Evolutionary conservation across 2,797 vertebrate genomes (phyloP), one percentile per base, ranked within the genome.

Genomic region (Gastrophryne carolinensis): DNA sequence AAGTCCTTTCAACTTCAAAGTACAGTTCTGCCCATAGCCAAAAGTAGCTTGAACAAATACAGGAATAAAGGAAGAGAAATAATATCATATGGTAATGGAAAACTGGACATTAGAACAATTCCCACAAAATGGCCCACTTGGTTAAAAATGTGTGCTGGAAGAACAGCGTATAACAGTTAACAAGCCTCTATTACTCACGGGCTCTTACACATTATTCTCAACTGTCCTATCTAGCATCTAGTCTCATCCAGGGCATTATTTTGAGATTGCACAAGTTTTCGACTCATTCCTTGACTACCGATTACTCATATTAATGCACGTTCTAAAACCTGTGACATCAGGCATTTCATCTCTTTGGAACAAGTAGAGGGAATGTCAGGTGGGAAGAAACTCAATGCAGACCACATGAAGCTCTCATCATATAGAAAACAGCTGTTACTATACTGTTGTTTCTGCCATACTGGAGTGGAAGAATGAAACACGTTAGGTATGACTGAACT

Each of bases 261-360:
- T 17, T 44, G 3, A 1, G 13, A 13, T 39, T 30, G 41, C 3
- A 32, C 12, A 50, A 35, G 32, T 34, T 19, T 54, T 13, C 15
- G 17, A 9, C 37, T n/a, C 21, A 67, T 4, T 11, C 12, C 23
- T 49, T 37, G 21, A 37, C 23, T 39, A n/a, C 12, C 24, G n/a
- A 27, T 27, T 34, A 56, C 10, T 32, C 8, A 17, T 30, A 34
- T 58, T 34, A 58, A 3, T 12, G n/a, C 19, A 24, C 70, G 29
- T 52, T 57, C 32, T 39, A 32, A 64, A 54, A 73, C 71, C 60
- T 73, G 72, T 53, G 49, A 41, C 32, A 12, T 61, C 37, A 53
- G 10, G 15, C 11, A 24, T 44, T 34, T 74, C 61, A 65, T 64
- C 49, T 54, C 13, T 54, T 47, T 30, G 50, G 37, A 44, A 53